phyloP scores from a whole-genome alignment of 53 echinoderm and acorn worm genomes.

The Mesocentrotus franciscanus region DNA sequence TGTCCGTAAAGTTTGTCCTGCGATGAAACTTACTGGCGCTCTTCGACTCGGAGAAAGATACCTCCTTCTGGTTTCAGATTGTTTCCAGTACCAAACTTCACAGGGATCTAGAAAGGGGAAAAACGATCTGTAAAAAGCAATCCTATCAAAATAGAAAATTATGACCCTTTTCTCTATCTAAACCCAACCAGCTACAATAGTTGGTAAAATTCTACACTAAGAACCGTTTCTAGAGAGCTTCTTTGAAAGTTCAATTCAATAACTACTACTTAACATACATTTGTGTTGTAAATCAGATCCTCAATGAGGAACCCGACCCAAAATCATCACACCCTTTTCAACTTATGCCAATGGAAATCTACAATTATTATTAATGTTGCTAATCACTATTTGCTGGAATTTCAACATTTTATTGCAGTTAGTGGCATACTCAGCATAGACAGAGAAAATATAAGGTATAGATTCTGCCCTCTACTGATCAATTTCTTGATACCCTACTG shows the following conservation, averaged over 20 bases:
- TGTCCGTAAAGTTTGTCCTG: background rate
- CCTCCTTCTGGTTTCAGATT: conserved; percentile 10
- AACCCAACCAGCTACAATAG: too few species aligned
- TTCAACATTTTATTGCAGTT: background rate
- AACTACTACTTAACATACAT: too few species aligned
- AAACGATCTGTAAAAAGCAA: background rate
- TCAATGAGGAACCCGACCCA: too few species aligned
- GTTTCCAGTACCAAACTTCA: conserved; percentile 11
- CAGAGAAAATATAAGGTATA: background rate
- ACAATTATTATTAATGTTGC: too few species aligned
- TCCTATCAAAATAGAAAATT: too few species aligned
- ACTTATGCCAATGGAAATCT: too few species aligned
- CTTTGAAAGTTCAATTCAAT: too few species aligned
- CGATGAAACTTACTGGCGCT: background rate
- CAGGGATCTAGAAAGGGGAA: background rate
- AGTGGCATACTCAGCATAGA: background rate
- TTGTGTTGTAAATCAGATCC: too few species aligned
- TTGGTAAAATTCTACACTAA: too few species aligned
- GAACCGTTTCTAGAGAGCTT: too few species aligned
- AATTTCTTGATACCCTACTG: background rate
- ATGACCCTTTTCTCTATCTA: too few species aligned
- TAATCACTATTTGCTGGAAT: background rate
- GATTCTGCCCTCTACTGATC: background rate
- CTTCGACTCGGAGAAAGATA: conserved; percentile 1
- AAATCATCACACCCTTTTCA: too few species aligned